Evolutionary conservation across 2,797 vertebrate species (phyloP).

Genomic region (Poecilia wingei): DNA sequence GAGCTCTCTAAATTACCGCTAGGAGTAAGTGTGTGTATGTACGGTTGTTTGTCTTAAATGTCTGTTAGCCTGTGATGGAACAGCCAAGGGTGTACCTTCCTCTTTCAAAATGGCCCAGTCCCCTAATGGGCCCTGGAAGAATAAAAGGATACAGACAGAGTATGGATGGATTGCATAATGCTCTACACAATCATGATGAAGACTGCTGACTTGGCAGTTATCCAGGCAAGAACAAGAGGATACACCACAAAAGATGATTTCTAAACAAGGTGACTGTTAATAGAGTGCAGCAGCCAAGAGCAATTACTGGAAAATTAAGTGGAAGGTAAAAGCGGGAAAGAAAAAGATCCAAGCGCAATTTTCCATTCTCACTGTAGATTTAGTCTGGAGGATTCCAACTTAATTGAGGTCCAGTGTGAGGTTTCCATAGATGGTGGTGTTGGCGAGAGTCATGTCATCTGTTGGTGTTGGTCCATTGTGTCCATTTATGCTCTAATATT

Average conservation of each 20-base stretch:
- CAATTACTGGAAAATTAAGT: no score
- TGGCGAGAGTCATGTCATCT: not conserved
- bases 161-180: not conserved
- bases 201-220: not conserved
- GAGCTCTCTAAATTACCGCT: not conserved
- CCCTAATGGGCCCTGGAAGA: not conserved
- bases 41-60: not conserved
- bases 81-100: not conserved
- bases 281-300: no score
- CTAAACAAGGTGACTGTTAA: not conserved
- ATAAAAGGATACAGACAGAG: not conserved
- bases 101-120: not conserved
- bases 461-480: not conserved
- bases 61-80: not conserved
- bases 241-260: not conserved
- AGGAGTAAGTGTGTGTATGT: not conserved
- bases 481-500: not conserved
- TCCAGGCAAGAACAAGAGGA: not conserved
- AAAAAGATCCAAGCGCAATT: no score
- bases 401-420: not conserved
- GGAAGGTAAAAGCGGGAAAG: no score
- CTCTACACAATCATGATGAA: not conserved
- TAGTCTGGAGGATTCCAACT: not conserved
- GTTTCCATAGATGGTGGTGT: not conserved
- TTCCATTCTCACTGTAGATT: not conserved